Evolutionary conservation across 92 coral and sea anemone genomes (phyloP).

Genomic region (Bergia sp.): DNA sequence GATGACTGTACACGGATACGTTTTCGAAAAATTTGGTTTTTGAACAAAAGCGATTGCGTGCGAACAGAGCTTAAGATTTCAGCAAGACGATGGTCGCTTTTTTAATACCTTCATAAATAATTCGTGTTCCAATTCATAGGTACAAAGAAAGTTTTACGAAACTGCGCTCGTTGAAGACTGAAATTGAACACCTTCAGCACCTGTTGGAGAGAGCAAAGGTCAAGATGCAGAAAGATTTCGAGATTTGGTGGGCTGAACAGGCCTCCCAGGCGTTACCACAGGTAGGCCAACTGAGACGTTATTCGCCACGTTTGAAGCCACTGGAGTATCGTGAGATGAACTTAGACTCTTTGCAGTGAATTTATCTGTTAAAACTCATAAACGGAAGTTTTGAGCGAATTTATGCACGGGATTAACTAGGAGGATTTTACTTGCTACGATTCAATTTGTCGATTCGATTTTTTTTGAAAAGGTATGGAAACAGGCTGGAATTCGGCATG

Average conservation of each 20-base stretch:
- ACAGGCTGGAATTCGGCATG: too few relatives aligned
- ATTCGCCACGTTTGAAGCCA: not conserved
- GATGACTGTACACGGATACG: not conserved
- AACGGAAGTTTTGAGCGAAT: too few relatives aligned
- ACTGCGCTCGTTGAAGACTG: constrained; percentile 94
- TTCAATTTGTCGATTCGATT: too few relatives aligned
- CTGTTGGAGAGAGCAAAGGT: constrained; percentile 92
- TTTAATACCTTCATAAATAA: not conserved
- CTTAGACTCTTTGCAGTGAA: not conserved
- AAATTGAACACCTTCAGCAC: constrained; percentile 97
- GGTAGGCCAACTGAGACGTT: constrained; percentile 29
- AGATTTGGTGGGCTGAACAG: constrained; percentile 98
- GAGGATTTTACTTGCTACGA: too few relatives aligned
- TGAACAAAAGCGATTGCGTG: not conserved
- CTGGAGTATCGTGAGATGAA: not conserved
- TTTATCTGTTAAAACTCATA: not conserved
- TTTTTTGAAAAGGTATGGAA: too few relatives aligned
- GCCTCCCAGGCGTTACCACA: constrained; percentile 63
- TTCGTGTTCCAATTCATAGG: constrained; percentile 43
- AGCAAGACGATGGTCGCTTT: not conserved
- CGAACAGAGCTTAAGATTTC: not conserved
- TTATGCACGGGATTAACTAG: too few relatives aligned
- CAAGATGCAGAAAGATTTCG: constrained; percentile 98
- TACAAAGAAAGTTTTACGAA: constrained; percentile 90
- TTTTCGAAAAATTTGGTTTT: too few relatives aligned